Percentiles rank a stretch among this genome's conserved stretches.
Conservation (phyloP, 2,797 vertebrate species). For the Crocidura indochinensis region DNA sequence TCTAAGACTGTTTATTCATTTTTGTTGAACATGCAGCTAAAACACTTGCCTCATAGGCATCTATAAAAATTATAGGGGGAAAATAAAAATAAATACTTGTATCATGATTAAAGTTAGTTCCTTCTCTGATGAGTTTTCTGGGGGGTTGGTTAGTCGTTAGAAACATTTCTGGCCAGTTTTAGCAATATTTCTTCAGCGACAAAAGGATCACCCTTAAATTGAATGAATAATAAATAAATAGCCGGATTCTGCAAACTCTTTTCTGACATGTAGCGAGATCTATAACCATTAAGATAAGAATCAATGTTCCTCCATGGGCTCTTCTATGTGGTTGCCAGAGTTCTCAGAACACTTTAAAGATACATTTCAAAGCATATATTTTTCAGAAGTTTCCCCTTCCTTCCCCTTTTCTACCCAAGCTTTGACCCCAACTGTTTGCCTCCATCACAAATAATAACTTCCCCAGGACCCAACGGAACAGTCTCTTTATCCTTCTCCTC, state of each 20-base stretch:
- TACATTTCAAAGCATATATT: slow-evolving; percentile 36
- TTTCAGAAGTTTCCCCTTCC: slow-evolving; percentile 37
- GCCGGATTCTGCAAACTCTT: slow-evolving; percentile 42
- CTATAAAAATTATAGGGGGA: slow-evolving; percentile 59
- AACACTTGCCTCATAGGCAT: slow-evolving; percentile 25
- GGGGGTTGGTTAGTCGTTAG: slow-evolving; percentile 46
- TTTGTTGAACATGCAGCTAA: slow-evolving; percentile 56
- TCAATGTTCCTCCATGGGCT: background rate
- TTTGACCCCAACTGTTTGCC: background rate
- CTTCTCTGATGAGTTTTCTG: slow-evolving; percentile 60
- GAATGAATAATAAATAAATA: slow-evolving; percentile 54
- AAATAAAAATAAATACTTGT: slow-evolving; percentile 63
- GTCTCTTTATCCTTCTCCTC: background rate
- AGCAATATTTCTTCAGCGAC: slow-evolving; percentile 58
- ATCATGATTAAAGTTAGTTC: slow-evolving; percentile 52
- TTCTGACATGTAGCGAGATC: slow-evolving; percentile 21
- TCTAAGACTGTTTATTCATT: slow-evolving; percentile 27
- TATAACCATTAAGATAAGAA: slow-evolving; percentile 53
- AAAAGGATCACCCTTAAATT: slow-evolving; percentile 43
- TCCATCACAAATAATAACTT: slow-evolving; percentile 23
- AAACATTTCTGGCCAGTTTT: slow-evolving; percentile 29
- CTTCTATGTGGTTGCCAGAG: slow-evolving; percentile 28
- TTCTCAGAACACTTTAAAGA: slow-evolving; percentile 51
- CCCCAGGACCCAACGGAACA: background rate
- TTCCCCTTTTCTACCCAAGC: background rate